Percentiles rank a stretch among this genome's conserved stretches.
These are phyloP conservation scores for Papilio glaucus DNA, from an alignment of 1,140 invertebrate species.

Conservation along the genomic window DNA sequence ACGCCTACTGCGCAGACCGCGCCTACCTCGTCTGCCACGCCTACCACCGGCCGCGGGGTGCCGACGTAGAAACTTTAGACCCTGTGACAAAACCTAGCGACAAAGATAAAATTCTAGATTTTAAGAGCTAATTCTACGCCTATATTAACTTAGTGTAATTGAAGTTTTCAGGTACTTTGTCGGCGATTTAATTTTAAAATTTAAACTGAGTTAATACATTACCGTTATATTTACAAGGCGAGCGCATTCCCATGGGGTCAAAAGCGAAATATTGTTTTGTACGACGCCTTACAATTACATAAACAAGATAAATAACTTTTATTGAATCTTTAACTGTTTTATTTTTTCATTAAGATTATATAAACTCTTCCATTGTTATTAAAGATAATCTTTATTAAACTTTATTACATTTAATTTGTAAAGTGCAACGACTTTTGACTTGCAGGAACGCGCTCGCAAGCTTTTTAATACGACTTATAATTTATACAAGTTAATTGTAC, in stretches of 20 bases:
- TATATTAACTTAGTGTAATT: slow-evolving; percentile 81
- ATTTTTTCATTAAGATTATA: background rate
- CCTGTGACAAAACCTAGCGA: slow-evolving; percentile 80
- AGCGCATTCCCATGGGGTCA: slow-evolving; percentile 49
- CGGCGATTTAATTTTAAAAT: slow-evolving; percentile 69
- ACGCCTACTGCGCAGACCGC: background rate
- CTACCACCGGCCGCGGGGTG: background rate
- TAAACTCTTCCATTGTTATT: slow-evolving; percentile 34
- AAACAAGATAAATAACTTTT: slow-evolving; percentile 27
- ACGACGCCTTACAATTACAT: slow-evolving; percentile 18
- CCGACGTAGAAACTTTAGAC: slow-evolving; percentile 62
- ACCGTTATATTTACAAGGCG: slow-evolving; percentile 66
- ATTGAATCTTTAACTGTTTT: slow-evolving; percentile 19
- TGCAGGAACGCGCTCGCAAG: background rate
- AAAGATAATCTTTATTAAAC: slow-evolving; percentile 5
- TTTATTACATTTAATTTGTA: slow-evolving; percentile 19
- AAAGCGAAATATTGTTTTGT: slow-evolving; percentile 48
- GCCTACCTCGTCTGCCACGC: background rate
- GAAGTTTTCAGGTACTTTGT: slow-evolving; percentile 80
- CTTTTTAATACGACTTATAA: slow-evolving; percentile 22
- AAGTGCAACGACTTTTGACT: slow-evolving; percentile 6
- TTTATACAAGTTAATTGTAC: slow-evolving; percentile 61
- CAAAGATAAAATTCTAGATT: slow-evolving; percentile 77
- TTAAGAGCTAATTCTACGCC: slow-evolving; percentile 72
- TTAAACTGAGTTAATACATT: slow-evolving; percentile 72